Evolutionary conservation across 1,140 invertebrate genomes (phyloP).

Genomic region (Drosophila kanapiae): DNA sequence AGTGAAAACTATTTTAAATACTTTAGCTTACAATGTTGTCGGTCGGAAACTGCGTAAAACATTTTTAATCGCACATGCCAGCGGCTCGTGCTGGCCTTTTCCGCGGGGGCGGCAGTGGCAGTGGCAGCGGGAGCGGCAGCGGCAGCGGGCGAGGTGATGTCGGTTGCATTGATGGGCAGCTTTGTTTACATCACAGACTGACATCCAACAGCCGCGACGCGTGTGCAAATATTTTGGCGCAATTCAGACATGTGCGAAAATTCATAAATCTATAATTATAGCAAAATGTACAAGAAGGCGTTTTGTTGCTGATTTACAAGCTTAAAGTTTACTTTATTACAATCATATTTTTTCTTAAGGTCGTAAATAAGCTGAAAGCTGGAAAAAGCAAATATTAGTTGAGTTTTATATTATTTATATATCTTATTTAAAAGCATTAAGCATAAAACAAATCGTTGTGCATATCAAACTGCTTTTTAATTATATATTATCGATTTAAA

Average conservation of each 20-base stretch:
- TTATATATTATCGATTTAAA: too few species aligned
- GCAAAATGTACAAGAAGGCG: background rate
- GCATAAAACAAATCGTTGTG: too few species aligned
- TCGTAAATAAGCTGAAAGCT: too few species aligned
- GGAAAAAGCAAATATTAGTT: too few species aligned
- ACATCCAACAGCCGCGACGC: slow-evolving; percentile 10
- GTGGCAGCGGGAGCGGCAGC: background rate
- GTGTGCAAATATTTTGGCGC: slow-evolving; percentile 41
- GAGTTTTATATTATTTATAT: too few species aligned
- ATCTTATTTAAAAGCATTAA: too few species aligned
- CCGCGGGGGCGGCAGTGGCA: background rate
- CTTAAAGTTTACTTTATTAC: too few species aligned
- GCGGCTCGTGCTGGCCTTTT: slow-evolving; percentile 26
- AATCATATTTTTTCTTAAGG: too few species aligned
- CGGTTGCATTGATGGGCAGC: slow-evolving; percentile 4
- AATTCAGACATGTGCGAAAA: slow-evolving; percentile 9
- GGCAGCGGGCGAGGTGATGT: background rate
- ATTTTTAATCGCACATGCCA: slow-evolving; percentile 61
- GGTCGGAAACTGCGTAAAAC: slow-evolving; percentile 66
- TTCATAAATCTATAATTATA: background rate
- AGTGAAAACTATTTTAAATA: slow-evolving; percentile 53
- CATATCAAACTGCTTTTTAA: too few species aligned
- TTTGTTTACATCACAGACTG: slow-evolving; percentile 41
- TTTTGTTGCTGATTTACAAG: background rate
- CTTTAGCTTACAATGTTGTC: slow-evolving; percentile 63